Base-by-base conservation (phyloP, 2,797 vertebrate species). In the Hylomyscus alleni region DNA sequence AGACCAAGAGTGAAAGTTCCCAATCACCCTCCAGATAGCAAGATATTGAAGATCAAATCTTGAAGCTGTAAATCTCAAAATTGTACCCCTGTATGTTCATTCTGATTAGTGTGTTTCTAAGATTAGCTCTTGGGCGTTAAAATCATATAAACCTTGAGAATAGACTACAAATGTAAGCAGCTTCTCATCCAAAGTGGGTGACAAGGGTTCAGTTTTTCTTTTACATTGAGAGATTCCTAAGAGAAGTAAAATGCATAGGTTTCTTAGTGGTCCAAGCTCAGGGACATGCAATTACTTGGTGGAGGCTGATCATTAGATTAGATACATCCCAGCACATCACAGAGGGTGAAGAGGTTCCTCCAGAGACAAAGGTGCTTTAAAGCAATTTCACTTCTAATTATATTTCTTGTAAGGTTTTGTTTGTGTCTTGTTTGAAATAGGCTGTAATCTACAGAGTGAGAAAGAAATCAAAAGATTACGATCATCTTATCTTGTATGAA, bases 311-410 rank as follows among this genome's bases (percentile, higher is more conserved):
- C 80, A 97, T 97, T 98, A 97, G 95, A 97, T 97, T 97, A 98
- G 97, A 94, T 97, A 97, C 24, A 65, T 97, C 86, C 85, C 65
- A 92, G 92, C 6, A 94, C 73, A 97, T 98, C 94, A 97, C 47
- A 84, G 88, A 97, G 44, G 93, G 91, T 92, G 85, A 97, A 96
- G 97, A 97, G 91, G 0, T 96, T 98, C 93, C 97, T 88, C 87
- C 54, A 82, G 97, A 96, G 97, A 97, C 83, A 97, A 85, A 97
- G 95, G 96, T 93, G 26, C 47, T 98, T 95, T 96, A 94, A 95
- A 98, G 89, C 95, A 98, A 98, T 98, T 98, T 96, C 87, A 94
- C 34, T 97, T 97, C 96, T 98, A 98, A 98, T 98, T 98, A 98
- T 95, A 91, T 98, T 98, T 96, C 58, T 91, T 96, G 92, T 95